Base-by-base conservation (phyloP, 1,140 invertebrate genomes). In the Agraylea sexmaculata region DNA sequence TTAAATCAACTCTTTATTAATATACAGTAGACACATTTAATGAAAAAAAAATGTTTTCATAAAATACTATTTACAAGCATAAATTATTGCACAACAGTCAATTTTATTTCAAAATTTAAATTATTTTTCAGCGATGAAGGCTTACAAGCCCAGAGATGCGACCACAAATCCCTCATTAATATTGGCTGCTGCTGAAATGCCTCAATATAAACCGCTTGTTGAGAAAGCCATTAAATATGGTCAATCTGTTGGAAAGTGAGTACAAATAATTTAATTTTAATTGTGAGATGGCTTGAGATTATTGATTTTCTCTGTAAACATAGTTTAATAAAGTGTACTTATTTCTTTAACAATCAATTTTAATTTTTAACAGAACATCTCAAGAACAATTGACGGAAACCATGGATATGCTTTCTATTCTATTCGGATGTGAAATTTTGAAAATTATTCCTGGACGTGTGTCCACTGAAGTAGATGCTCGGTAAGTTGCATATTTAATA, bases 101-200 rank as follows among this genome's bases (percentile, higher is more conserved):
- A 45, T 44, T 46, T 55, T 55, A 40, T 57, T 53, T 46, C 53
- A n/a, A n/a, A n/a, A n/a, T n/a, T n/a, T n/a, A n/a, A n/a, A n/a
- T n/a, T n/a, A n/a, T 46, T 42, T 64, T 70, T 48, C 56, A 95
- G 93, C 87, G 2, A 97, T 99, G 77, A 84, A 91, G 59, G 78
- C 85, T 50, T 99, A 93, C 64, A 87, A 92, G 58, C 95, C 95
- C 8, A 96, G 89, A n/a, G 95, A 99, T 83, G 94, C 94, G 11
- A 99, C 96, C 0, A 99, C 96, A 15, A 99, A 99, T 68, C 95
- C 96, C 6, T 97, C 94, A 2, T 69, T 99, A 2, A 96, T 99
- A 43, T 68, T 99, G 38, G 81, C 85, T 43, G 95, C 95, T 10
- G 83, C 93, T 15, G 82, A 73, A 52, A 83, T 94, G 73, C 80